Conservation (phyloP, 2,888 invertebrate species). For the Hirtodrosophila alboralis region DNA sequence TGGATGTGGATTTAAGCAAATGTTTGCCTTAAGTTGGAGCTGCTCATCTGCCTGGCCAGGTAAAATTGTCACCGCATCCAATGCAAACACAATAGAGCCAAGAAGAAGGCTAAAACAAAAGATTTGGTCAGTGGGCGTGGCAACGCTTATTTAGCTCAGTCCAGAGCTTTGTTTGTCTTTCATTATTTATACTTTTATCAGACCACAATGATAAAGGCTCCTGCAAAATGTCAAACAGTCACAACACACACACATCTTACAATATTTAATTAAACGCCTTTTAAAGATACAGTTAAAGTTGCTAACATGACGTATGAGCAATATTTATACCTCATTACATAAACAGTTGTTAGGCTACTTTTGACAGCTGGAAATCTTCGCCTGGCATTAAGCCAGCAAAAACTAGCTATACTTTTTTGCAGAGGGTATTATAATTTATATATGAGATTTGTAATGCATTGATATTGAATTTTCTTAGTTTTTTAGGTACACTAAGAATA, state of each 20-base stretch:
- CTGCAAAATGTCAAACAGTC: conserved; percentile 35
- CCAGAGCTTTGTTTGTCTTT: conserved; percentile 63
- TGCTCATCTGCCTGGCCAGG: conserved; percentile 55
- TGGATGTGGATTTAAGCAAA: background rate
- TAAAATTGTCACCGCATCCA: conserved; percentile 34
- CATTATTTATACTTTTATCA: conserved; percentile 73
- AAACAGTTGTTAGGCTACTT: conserved; percentile 33
- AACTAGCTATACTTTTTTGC: background rate
- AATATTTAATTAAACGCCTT: conserved; percentile 62
- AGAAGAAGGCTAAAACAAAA: background rate
- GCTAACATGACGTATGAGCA: conserved; percentile 40
- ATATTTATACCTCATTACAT: conserved; percentile 14
- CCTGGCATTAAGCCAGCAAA: conserved; percentile 53
- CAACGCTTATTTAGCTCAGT: conserved; percentile 34
- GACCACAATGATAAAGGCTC: conserved; percentile 28
- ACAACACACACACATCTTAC: conserved; percentile 4
- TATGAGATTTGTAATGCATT: no score
- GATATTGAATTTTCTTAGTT: conserved; percentile 5
- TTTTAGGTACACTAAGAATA: no score
- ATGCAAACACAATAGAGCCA: conserved; percentile 30
- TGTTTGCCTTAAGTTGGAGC: conserved; percentile 50
- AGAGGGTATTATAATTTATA: no score
- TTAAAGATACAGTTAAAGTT: conserved; percentile 35
- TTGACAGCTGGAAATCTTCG: conserved; percentile 42
- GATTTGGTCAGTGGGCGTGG: conserved; percentile 30